Percentiles rank a stretch among this genome's conserved stretches.
Evolutionary conservation across 2,113 vertebrate genomes (phyloP).

Genomic region (Desmodus rotundus): DNA sequence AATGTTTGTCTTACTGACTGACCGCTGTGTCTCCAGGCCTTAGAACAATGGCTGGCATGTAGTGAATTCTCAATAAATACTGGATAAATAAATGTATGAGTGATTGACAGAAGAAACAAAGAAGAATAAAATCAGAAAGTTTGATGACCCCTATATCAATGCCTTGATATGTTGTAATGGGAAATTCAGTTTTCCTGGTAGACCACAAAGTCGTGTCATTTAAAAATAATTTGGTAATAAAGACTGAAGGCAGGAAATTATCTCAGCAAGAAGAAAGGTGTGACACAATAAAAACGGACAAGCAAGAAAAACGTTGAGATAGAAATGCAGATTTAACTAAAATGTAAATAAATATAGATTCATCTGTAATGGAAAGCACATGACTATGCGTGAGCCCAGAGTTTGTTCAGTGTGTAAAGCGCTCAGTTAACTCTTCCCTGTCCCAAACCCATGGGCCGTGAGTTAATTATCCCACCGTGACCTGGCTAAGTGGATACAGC

Average conservation of each 20-base stretch:
- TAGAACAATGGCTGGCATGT: background rate
- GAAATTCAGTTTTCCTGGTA: background rate
- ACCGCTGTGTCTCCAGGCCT: background rate
- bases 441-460: background rate
- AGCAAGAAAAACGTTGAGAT: background rate
- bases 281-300: background rate
- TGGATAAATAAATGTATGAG: background rate
- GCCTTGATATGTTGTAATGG: background rate
- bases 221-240: background rate
- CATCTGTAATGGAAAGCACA: background rate
- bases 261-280: background rate
- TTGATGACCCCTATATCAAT: background rate
- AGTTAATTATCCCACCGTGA: background rate
- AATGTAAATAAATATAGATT: background rate
- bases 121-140: background rate
- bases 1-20: background rate
- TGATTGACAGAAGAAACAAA: background rate
- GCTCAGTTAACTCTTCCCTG: background rate
- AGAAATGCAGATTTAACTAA: background rate
- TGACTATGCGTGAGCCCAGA: background rate
- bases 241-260: background rate
- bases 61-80: background rate
- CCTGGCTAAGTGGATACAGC: background rate
- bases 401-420: background rate
- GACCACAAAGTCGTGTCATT: background rate